phyloP scores from a whole-genome alignment of 2,797 vertebrate genomes.

The Sardinella longiceps region DNA sequence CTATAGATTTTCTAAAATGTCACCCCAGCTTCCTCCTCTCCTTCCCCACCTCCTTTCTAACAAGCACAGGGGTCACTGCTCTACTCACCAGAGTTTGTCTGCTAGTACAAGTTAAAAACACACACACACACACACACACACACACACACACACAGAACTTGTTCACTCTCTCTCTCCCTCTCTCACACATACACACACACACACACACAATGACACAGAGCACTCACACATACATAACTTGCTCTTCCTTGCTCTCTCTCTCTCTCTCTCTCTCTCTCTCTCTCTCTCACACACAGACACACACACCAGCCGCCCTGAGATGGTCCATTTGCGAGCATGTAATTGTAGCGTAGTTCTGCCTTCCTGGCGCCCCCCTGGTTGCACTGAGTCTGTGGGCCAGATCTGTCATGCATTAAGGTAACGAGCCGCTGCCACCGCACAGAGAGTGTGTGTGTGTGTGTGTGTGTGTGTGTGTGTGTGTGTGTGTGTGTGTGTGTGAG shows the following conservation, averaged over 20 bases:
- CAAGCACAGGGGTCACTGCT: conserved; percentile 63
- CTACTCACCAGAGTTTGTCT: conserved; percentile 69
- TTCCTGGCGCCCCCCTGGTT: background rate
- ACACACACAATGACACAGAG: conserved; percentile 28
- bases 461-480: background rate
- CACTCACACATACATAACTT: background rate
- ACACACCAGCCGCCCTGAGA: background rate
- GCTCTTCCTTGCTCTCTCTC: too few relatives aligned
- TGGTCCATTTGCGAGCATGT: background rate
- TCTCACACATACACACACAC: conserved; percentile 55
- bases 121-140: conserved; percentile 50
- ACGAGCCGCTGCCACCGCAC: background rate
- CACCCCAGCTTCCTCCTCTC: conserved; percentile 62
- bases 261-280: too few relatives aligned
- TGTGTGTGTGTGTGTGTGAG: background rate
- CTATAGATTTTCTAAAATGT: conserved; percentile 72
- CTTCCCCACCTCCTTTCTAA: conserved; percentile 56
- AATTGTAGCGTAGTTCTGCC: background rate
- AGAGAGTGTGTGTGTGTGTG: background rate
- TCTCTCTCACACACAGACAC: background rate
- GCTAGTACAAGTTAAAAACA: conserved; percentile 55
- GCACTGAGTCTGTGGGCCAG: background rate
- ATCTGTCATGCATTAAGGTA: background rate
- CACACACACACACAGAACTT: background rate
- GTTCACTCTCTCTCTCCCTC: too few relatives aligned